Percentiles rank a stretch among this genome's conserved stretches.
These are phyloP conservation scores for Brachyopa scutellaris DNA, from an alignment of 2,888 invertebrate species.

Conservation along the genomic window DNA sequence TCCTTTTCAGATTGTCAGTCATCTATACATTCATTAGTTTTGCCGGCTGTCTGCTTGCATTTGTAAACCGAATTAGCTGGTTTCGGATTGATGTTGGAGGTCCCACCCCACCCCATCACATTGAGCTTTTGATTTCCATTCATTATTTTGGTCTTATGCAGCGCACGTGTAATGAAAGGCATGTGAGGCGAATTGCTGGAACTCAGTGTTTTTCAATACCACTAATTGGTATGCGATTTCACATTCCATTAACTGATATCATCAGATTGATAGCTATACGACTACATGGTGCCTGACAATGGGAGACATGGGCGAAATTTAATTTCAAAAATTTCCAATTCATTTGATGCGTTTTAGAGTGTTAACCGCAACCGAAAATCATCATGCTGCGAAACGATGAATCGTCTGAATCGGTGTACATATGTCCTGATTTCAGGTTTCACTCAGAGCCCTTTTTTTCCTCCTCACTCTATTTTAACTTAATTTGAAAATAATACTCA, in stretches of 20 bases:
- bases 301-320: slow-evolving; percentile 18
- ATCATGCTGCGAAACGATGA: too few species aligned
- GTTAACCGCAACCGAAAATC: not conserved
- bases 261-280: too few species aligned
- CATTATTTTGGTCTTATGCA: too few species aligned
- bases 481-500: too few species aligned
- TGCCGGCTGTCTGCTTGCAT: slow-evolving; percentile 41
- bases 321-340: slow-evolving; percentile 21
- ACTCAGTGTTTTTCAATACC: slow-evolving; percentile 14
- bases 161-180: not conserved
- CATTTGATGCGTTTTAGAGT: slow-evolving; percentile 22
- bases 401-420: too few species aligned
- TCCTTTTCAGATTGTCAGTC: slow-evolving; percentile 42
- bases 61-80: slow-evolving; percentile 47
- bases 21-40: slow-evolving; percentile 21
- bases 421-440: too few species aligned
- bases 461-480: slow-evolving; percentile 50
- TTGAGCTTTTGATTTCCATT: slow-evolving; percentile 33
- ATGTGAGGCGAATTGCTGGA: not conserved
- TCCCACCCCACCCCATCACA: too few species aligned
- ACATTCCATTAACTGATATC: slow-evolving; percentile 1
- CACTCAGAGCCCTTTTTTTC: too few species aligned
- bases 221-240: slow-evolving; percentile 44
- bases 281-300: not conserved
- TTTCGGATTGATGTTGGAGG: too few species aligned